Percentiles rank a stretch among this genome's conserved stretches.
phyloP scores from a whole-genome alignment of 1,140 invertebrate genomes.

The Bombus soroeensis region DNA sequence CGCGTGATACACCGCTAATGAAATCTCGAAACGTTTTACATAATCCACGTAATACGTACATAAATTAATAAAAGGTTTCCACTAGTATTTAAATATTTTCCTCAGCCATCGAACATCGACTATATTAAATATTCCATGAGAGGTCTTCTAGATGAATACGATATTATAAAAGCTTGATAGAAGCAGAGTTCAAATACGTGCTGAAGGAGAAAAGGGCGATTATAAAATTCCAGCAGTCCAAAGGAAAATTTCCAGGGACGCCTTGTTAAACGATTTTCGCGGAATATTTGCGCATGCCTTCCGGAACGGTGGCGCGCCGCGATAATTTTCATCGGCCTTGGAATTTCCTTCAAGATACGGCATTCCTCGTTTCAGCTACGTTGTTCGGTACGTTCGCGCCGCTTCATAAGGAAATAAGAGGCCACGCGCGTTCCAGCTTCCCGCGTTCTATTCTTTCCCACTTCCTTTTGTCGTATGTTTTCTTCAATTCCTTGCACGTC shows the following conservation, averaged over 20 bases:
- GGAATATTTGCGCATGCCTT: not conserved
- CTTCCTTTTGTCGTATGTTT: not conserved
- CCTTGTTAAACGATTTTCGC: slow-evolving; percentile 28
- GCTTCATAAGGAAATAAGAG: slow-evolving; percentile 24
- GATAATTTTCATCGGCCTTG: slow-evolving; percentile 36
- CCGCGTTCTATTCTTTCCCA: not conserved
- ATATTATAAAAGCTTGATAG: too few species aligned
- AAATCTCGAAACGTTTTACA: too few species aligned
- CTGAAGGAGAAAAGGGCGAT: too few species aligned
- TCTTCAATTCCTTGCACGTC: not conserved
- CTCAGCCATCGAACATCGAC: too few species aligned
- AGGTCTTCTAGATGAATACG: too few species aligned
- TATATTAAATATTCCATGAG: too few species aligned
- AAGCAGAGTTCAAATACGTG: too few species aligned
- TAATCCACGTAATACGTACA: too few species aligned
- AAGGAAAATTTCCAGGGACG: slow-evolving; percentile 14
- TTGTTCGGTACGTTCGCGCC: not conserved
- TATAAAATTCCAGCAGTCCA: not conserved
- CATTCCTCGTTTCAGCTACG: not conserved
- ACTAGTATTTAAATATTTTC: too few species aligned
- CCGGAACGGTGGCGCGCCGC: not conserved
- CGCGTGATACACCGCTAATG: accelerated
- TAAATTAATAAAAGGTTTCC: too few species aligned
- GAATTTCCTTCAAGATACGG: slow-evolving; percentile 14
- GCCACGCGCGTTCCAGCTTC: not conserved